Evolutionary conservation across 2,797 vertebrate species (phyloP).

Genomic region (Chaetodon trifasciatus): DNA sequence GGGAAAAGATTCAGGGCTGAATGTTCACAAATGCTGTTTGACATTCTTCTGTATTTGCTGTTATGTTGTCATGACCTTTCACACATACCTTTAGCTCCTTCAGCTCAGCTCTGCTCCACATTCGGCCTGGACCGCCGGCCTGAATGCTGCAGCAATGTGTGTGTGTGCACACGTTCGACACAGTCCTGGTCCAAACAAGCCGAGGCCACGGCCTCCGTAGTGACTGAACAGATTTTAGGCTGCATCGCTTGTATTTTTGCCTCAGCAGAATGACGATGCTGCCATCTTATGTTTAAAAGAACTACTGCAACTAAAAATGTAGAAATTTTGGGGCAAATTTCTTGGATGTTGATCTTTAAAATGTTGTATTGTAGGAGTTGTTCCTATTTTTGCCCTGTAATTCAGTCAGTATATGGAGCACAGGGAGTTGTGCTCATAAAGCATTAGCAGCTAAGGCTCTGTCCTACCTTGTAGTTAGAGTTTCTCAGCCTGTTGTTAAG

Average conservation of each 20-base stretch:
- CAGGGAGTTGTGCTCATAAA: rapidly evolving
- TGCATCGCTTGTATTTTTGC: neutral
- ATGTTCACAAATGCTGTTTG: neutral
- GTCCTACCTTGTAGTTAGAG: neutral
- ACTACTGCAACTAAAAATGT: neutral
- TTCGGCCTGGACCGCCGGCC: neutral
- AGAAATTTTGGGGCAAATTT: neutral
- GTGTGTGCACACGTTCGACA: neutral
- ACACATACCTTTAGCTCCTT: neutral
- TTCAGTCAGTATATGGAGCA: neutral
- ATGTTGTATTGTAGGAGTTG: neutral
- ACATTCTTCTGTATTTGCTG: neutral
- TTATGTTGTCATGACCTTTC: neutral
- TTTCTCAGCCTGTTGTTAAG: neutral
- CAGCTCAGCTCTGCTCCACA: neutral
- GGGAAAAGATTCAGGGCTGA: neutral
- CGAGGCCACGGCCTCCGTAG: neutral
- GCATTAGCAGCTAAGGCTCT: neutral
- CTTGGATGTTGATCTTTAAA: neutral
- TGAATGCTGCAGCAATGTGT: neutral
- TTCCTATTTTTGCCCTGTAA: neutral
- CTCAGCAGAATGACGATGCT: neutral
- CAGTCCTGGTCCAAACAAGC: neutral
- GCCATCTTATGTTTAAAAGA: slow-evolving; percentile 21
- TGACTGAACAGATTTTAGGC: neutral